Conservation (phyloP, 2,888 invertebrate species). For the Nomada fucata region DNA sequence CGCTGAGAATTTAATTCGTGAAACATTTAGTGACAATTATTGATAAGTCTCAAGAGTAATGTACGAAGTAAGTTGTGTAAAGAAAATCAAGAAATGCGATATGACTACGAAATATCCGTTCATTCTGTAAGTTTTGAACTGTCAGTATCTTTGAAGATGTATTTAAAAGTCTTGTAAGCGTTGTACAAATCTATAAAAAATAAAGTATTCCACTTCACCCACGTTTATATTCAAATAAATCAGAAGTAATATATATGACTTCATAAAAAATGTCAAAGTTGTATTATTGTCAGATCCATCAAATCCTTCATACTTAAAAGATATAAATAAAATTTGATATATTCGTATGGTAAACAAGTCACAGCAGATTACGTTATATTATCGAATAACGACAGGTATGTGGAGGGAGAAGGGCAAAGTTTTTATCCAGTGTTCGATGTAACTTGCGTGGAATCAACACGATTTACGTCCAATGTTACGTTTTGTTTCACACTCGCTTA, state of each 20-base stretch:
- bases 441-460: not conserved
- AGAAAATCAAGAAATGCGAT: not conserved
- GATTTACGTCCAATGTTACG: slow-evolving; percentile 8
- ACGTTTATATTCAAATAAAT: not conserved
- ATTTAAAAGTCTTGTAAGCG: slow-evolving; percentile 64
- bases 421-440: not conserved
- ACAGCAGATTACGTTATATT: not conserved
- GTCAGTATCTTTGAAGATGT: slow-evolving; percentile 26
- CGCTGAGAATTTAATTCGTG: slow-evolving; percentile 44
- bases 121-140: slow-evolving; percentile 3
- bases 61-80: not conserved
- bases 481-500: slow-evolving; percentile 5
- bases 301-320: not conserved
- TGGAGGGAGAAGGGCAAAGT: not conserved
- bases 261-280: not conserved
- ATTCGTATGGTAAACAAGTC: not conserved
- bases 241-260: not conserved
- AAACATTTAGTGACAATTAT: slow-evolving; percentile 46
- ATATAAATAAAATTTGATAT: not conserved
- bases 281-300: not conserved
- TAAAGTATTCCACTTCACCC: slow-evolving; percentile 57
- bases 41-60: slow-evolving; percentile 23
- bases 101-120: not conserved
- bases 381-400: slow-evolving; percentile 3
- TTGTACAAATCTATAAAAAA: slow-evolving; percentile 72